A percentile compares a stretch with the other conserved stretches of the same genome.
phyloP scores from a whole-genome alignment of 1,140 invertebrate species.

The Trichomalopsis sarcophagae region DNA sequence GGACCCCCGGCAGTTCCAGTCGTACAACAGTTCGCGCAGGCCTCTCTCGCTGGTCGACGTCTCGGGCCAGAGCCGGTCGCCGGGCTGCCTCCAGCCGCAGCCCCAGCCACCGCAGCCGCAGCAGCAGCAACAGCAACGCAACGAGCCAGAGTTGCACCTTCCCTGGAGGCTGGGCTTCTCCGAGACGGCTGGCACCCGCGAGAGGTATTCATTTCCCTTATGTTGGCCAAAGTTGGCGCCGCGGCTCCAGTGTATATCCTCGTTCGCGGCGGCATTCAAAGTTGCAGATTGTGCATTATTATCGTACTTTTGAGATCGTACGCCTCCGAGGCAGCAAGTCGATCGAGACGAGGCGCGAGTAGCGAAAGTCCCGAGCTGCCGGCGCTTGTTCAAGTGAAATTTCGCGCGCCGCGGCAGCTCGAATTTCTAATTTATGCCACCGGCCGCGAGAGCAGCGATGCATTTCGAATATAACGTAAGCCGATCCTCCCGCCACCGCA shows the following conservation, averaged over 20 bases:
- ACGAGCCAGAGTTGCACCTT: conserved; percentile 25
- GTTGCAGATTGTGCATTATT: too few relatives aligned
- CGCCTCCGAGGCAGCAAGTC: too few relatives aligned
- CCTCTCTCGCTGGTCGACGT: conserved; percentile 89
- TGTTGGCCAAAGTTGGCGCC: too few relatives aligned
- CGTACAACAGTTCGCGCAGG: conserved; percentile 84
- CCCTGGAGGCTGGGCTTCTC: conserved; percentile 89
- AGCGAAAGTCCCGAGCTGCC: conserved; percentile 6
- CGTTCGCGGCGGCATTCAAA: too few relatives aligned
- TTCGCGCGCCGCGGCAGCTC: background rate
- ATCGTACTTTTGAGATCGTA: too few relatives aligned
- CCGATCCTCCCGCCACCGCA: conserved; percentile 49
- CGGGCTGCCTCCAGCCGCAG: background rate
- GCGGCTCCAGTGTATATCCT: too few relatives aligned
- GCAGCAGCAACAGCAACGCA: background rate
- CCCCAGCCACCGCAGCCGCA: too few relatives aligned
- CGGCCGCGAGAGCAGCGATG: too few relatives aligned
- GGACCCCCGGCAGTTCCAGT: conserved; percentile 86
- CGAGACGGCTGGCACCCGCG: conserved; percentile 84
- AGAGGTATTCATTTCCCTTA: conserved; percentile 71
- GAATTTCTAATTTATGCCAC: conserved; percentile 38
- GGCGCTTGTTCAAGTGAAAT: conserved; percentile 1
- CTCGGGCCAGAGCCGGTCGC: conserved; percentile 82
- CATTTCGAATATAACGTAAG: background rate
- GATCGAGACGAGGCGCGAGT: too few relatives aligned